phyloP scores from a whole-genome alignment of 2,113 vertebrate genomes.

The Heterochromis multidens region DNA sequence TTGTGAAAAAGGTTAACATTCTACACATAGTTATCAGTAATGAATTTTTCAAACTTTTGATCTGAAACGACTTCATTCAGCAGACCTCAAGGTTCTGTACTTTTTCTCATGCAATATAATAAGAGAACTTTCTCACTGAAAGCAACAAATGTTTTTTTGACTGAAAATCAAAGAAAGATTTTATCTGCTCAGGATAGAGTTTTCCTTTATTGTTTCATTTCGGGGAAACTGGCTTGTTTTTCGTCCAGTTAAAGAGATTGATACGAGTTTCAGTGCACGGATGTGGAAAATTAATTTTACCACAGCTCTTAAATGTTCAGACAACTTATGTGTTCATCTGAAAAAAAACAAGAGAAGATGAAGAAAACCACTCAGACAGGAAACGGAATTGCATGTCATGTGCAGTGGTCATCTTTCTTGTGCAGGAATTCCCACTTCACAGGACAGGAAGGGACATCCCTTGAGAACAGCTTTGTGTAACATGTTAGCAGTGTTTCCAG shows the following conservation, averaged over 20 bases:
- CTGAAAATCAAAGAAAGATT: background rate
- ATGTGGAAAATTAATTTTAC: background rate
- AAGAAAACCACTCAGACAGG: background rate
- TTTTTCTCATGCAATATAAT: background rate
- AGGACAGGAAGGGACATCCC: background rate
- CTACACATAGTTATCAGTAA: background rate
- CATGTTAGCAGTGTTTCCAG: background rate
- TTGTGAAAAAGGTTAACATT: background rate
- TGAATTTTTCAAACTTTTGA: background rate
- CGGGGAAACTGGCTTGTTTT: background rate
- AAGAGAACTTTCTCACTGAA: background rate
- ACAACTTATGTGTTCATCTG: background rate
- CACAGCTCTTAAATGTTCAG: background rate
- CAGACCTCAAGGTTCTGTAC: background rate
- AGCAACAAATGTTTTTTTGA: background rate
- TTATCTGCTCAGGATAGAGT: background rate
- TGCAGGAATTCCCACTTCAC: constrained; percentile 4
- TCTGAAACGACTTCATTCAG: background rate
- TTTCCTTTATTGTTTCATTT: background rate
- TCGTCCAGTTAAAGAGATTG: background rate
- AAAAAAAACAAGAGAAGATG: background rate
- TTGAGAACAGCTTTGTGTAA: background rate
- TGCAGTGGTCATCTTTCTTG: background rate
- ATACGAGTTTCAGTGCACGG: background rate
- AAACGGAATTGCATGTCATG: background rate